Evolutionary conservation across 2,888 invertebrate species (phyloP), one percentile per base, ranked within the genome.

Genomic region (Leptopilina drosophilae): DNA sequence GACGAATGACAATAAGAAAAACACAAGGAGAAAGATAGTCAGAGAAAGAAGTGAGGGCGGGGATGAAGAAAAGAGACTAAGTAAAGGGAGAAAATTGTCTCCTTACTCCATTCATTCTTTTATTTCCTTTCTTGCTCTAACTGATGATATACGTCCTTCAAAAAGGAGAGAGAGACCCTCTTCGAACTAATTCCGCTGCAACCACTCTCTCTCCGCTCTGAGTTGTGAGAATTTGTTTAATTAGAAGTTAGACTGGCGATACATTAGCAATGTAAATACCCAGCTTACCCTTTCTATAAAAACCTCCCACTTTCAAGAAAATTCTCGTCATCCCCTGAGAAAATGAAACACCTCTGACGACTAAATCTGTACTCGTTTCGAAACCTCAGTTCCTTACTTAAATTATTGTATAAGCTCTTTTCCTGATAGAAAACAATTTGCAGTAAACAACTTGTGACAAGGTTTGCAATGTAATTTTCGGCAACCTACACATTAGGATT

Each of bases 261-360:
- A 89, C 90, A 91, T 91, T 91, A 91, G 91, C 91, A 91, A 91
- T 91, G 91, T 90, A 91, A 91, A 91, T 91, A 88, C 87, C 78
- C 86, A 85, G 77, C 86, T 81, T 83, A 79, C 76, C 78, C 80
- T 81, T 78, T 77, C 83, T 77, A 66, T 77, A 40, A 62, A 76
- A 64, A 69, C 78, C 40, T 76, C 76, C 64, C 64, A 56, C 46
- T 64, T 49, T 42, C 15, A 40, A 15, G 53, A 49, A 64, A 64
- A 64, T 40, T 14, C 64, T 42, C n/a, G 76, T 66, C 80, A 73
- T 11, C 56, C 73, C 76, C 59, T 76, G 5, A 69, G 56, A 49
- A 49, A 56, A 53, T 56, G 56, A 59, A 69, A 76, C 53, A 69
- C 77, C 46, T 67, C 77, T 56, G 76, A 78, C 76, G 69, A 78